These are phyloP conservation scores for Cryptomyrus ogoouensis DNA, from an alignment of 2,113 vertebrate species.

Conservation along the genomic window DNA sequence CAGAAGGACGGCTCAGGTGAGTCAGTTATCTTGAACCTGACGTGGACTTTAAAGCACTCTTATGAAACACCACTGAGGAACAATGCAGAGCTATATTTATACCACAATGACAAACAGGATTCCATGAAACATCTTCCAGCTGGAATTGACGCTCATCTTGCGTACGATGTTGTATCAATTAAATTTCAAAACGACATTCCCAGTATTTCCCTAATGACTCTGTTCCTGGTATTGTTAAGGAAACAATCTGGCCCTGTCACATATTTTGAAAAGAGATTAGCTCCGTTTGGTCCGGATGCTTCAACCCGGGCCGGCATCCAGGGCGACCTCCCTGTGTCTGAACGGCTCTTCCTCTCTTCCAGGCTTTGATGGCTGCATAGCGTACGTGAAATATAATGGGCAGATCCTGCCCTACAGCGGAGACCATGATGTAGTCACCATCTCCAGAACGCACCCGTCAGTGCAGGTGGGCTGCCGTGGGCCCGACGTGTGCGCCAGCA, in stretches of 20 bases:
- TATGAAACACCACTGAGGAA: background rate
- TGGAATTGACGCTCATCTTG: constrained; percentile 23
- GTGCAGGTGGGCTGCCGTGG: constrained; percentile 86
- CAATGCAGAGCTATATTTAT: background rate
- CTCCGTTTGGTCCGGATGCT: constrained; percentile 26
- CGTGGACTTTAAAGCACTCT: background rate
- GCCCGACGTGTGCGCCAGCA: constrained; percentile 83
- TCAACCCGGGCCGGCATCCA: constrained; percentile 3
- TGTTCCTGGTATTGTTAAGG: constrained; percentile 36
- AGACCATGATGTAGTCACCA: constrained; percentile 68
- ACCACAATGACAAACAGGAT: background rate
- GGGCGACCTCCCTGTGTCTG: constrained; percentile 37
- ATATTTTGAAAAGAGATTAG: constrained; percentile 34
- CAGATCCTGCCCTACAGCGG: constrained; percentile 83
- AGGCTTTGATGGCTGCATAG: constrained; percentile 90
- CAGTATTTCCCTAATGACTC: background rate
- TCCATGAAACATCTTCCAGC: constrained; percentile 30
- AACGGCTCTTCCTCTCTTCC: constrained; percentile 23
- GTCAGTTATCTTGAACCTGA: background rate
- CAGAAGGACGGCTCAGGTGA: constrained; percentile 75
- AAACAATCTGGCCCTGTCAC: constrained; percentile 21
- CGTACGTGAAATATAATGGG: constrained; percentile 76
- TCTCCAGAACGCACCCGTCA: constrained; percentile 72
- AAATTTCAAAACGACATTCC: background rate
- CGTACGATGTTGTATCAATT: constrained; percentile 36